A percentile compares a stretch with the other conserved stretches of the same genome.
phyloP scores from a whole-genome alignment of 2,113 vertebrate species.

The Capra hircus region DNA sequence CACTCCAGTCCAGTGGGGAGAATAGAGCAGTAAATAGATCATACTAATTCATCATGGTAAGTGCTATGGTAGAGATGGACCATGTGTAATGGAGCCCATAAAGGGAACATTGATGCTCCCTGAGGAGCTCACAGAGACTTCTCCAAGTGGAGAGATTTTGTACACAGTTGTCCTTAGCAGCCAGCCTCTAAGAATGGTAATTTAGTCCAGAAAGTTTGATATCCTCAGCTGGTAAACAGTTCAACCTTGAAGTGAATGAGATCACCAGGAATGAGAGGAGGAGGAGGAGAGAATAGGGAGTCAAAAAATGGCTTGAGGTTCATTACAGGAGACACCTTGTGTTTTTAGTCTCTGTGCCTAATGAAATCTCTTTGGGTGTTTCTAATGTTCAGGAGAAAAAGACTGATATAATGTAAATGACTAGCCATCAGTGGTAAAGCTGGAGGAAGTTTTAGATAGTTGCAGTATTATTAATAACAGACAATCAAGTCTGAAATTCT shows the following conservation, averaged over 20 bases:
- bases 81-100: too few relatives aligned
- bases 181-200: not conserved
- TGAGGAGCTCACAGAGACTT: not conserved
- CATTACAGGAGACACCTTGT: rapidly evolving
- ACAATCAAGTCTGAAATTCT: not conserved
- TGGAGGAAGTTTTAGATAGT: not conserved
- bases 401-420: not conserved
- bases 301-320: not conserved
- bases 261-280: too few relatives aligned
- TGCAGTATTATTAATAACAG: not conserved
- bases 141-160: not conserved
- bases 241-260: not conserved
- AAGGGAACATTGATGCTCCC: rapidly evolving
- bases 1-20: not conserved
- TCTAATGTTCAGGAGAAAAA: not conserved
- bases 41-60: not conserved
- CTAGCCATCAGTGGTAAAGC: not conserved
- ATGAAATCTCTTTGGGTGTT: not conserved
- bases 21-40: not conserved
- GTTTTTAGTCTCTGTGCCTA: not conserved
- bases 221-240: not conserved
- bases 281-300: not conserved
- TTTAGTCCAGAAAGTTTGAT: not conserved
- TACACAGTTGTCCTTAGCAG: not conserved
- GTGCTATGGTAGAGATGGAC: rapidly evolving